Evolutionary conservation across 2,888 invertebrate species (phyloP).

Genomic region (Nycteola revayana): DNA sequence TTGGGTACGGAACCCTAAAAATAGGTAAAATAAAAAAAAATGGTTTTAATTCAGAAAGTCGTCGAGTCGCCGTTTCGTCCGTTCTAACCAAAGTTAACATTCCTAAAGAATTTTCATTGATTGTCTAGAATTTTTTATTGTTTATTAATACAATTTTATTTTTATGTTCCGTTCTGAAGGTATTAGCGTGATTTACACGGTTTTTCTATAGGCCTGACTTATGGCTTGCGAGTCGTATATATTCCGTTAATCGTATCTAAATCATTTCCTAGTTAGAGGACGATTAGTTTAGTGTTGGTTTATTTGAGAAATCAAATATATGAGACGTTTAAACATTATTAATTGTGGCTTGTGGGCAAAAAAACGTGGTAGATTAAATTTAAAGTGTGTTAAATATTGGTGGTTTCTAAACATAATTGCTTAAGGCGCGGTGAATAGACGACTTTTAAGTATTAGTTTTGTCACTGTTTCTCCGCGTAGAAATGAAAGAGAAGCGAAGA

Average conservation of each 20-base stretch:
- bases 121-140: slow-evolving; percentile 51
- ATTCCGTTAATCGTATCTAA: slow-evolving; percentile 25
- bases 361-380: slow-evolving; percentile 9
- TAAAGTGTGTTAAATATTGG: no score
- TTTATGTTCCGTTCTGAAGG: slow-evolving; percentile 42
- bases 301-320: slow-evolving; percentile 19
- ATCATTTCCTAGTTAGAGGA: slow-evolving; percentile 28
- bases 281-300: slow-evolving; percentile 19
- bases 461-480: no score
- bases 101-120: slow-evolving; percentile 42
- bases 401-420: no score
- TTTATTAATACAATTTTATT: slow-evolving; percentile 47
- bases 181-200: slow-evolving; percentile 43
- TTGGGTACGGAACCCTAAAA: no score
- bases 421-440: no score
- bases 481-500: no score
- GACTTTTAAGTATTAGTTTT: no score
- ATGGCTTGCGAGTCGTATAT: slow-evolving; percentile 18
- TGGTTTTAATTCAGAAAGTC: no score
- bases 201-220: slow-evolving; percentile 17
- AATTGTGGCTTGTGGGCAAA: slow-evolving; percentile 19
- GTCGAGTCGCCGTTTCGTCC: slow-evolving; percentile 35
- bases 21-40: no score
- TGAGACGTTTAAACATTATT: slow-evolving; percentile 21
- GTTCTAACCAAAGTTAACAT: slow-evolving; percentile 28